These are phyloP conservation scores for Syncerus caffer DNA, from an alignment of 2,797 vertebrate species.

Conservation along the genomic window DNA sequence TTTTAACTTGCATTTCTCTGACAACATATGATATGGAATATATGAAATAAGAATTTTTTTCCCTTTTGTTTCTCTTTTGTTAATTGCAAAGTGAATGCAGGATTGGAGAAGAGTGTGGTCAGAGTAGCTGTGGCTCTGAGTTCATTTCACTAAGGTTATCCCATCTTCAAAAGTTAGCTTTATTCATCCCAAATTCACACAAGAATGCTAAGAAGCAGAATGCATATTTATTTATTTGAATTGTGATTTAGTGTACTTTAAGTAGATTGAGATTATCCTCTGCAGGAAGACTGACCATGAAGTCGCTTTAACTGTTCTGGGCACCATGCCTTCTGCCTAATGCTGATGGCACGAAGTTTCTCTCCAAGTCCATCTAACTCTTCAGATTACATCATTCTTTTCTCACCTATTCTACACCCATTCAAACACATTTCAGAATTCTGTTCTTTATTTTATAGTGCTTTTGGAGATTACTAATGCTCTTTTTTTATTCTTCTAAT, in stretches of 20 bases:
- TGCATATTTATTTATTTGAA: constrained; percentile 18
- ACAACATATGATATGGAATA: neutral
- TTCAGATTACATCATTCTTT: constrained; percentile 44
- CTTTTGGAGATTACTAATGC: neutral
- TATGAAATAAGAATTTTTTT: neutral
- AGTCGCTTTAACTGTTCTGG: neutral
- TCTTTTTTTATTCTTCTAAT: neutral
- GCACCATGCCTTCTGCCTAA: neutral
- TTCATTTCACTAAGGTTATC: neutral
- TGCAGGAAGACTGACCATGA: neutral
- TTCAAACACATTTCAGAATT: constrained; percentile 14
- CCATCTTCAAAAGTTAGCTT: neutral
- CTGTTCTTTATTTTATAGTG: neutral
- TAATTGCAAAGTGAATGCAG: neutral
- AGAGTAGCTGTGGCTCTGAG: neutral
- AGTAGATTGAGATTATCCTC: neutral
- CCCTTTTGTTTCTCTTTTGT: neutral
- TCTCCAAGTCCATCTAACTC: constrained; percentile 5
- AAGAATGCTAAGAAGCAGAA: neutral
- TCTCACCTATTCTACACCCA: constrained; percentile 3
- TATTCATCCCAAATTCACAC: neutral
- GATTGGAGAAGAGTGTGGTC: neutral
- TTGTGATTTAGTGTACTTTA: neutral
- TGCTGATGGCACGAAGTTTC: neutral
- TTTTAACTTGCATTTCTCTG: neutral